phyloP scores from a whole-genome alignment of 2,113 vertebrate genomes.

The Connochaetes taurinus region DNA sequence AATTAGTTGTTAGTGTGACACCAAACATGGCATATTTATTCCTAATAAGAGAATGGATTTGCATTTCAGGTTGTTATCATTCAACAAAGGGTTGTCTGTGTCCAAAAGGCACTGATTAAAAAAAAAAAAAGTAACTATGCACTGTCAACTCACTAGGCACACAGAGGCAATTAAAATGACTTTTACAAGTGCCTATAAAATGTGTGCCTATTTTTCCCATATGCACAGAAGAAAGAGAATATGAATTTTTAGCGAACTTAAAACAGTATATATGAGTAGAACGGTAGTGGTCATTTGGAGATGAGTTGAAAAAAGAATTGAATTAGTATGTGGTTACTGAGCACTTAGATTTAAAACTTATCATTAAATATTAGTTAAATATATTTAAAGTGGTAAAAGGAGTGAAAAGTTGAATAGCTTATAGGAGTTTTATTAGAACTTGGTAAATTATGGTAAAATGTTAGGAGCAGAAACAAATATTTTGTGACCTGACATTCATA shows the following conservation, averaged over 20 bases:
- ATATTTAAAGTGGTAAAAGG: conserved; percentile 2
- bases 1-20: conserved; percentile 50
- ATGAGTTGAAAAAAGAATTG: not conserved
- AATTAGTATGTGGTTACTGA: not conserved
- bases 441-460: not conserved
- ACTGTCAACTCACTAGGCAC: not conserved
- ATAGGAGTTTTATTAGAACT: not conserved
- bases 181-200: conserved; percentile 24
- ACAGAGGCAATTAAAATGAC: not conserved
- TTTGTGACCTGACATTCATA: not conserved
- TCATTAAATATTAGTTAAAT: not conserved
- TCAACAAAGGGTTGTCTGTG: conserved; percentile 34
- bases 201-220: not conserved
- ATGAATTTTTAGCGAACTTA: not conserved
- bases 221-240: not conserved
- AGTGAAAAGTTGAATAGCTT: not conserved
- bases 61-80: conserved; percentile 38
- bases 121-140: not conserved
- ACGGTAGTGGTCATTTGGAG: not conserved
- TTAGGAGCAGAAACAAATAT: not conserved
- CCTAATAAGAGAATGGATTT: conserved; percentile 58
- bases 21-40: conserved; percentile 48
- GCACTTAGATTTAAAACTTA: not conserved
- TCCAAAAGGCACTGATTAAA: conserved; percentile 35
- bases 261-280: not conserved